phyloP scores from a whole-genome alignment of 1,140 invertebrate species.

The Hycleus cichorii region DNA sequence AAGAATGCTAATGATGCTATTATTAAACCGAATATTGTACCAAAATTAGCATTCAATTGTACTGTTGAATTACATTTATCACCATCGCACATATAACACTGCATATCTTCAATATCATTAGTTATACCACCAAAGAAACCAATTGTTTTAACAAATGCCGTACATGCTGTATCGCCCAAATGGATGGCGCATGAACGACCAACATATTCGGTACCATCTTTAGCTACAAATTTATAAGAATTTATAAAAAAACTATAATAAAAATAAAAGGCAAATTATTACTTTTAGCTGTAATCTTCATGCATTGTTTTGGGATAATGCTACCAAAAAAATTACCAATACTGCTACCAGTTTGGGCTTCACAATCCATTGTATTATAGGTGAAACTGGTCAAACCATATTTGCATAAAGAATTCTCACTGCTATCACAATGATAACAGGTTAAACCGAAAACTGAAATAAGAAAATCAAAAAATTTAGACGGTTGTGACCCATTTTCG shows the following conservation, averaged over 20 bases:
- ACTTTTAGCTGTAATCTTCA: slow-evolving; percentile 30
- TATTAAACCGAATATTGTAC: slow-evolving; percentile 34
- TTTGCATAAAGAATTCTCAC: slow-evolving; percentile 21
- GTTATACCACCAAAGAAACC: slow-evolving; percentile 9
- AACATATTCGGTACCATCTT: slow-evolving; percentile 21
- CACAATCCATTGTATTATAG: slow-evolving; percentile 25
- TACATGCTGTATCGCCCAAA: slow-evolving; percentile 21
- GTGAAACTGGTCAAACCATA: slow-evolving; percentile 29
- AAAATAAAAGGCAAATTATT: slow-evolving; percentile 1
- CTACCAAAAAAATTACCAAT: slow-evolving; percentile 18
- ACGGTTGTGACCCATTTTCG: no score
- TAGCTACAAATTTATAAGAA: slow-evolving; percentile 1
- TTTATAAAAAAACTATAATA: not conserved
- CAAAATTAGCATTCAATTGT: slow-evolving; percentile 7
- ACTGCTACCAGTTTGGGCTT: slow-evolving; percentile 4
- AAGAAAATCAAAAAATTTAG: not conserved
- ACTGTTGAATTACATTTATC: slow-evolving; percentile 34
- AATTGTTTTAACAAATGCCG: slow-evolving; percentile 38
- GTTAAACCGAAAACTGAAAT: slow-evolving; percentile 23
- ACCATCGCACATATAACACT: slow-evolving; percentile 30
- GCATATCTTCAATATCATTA: slow-evolving; percentile 14
- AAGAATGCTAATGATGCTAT: slow-evolving; percentile 32
- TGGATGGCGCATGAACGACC: slow-evolving; percentile 35
- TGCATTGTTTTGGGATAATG: slow-evolving; percentile 25
- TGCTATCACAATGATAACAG: slow-evolving; percentile 30